A percentile compares a stretch with the other conserved stretches of the same genome.
phyloP scores from a whole-genome alignment of 1,140 invertebrate genomes.

The Paraescarpia echinospica region DNA sequence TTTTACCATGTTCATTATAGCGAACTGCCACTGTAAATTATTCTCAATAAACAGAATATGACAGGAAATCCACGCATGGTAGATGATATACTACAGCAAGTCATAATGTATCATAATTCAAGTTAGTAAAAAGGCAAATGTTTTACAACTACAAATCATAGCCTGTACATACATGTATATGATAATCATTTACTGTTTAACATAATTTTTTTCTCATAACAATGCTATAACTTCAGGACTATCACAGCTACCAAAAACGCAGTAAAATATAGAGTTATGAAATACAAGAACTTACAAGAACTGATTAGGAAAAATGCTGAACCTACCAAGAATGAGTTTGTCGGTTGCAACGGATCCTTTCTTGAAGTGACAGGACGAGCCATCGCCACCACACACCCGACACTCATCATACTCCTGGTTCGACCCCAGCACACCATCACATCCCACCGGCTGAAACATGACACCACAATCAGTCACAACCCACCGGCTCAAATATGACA shows the following conservation, averaged over 20 bases:
- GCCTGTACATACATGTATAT: too few relatives aligned
- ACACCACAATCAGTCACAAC: background rate
- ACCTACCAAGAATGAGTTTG: slow-evolving; percentile 24
- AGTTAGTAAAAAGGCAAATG: too few relatives aligned
- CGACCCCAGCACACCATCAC: slow-evolving; percentile 79
- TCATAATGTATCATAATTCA: too few relatives aligned
- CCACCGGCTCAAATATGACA: background rate
- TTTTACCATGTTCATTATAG: too few relatives aligned
- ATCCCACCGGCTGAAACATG: slow-evolving; percentile 69
- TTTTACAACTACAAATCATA: background rate
- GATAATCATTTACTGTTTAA: too few relatives aligned
- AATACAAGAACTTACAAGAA: too few relatives aligned
- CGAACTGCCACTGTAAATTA: background rate
- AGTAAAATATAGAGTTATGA: too few relatives aligned
- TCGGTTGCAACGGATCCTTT: slow-evolving; percentile 29
- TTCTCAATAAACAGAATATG: background rate
- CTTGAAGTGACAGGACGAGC: slow-evolving; percentile 68
- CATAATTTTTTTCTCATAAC: too few relatives aligned
- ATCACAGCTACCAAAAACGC: too few relatives aligned
- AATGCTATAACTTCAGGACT: too few relatives aligned
- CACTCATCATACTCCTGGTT: slow-evolving; percentile 74
- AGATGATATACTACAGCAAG: background rate
- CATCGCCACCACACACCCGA: slow-evolving; percentile 83
- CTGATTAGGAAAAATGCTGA: background rate
- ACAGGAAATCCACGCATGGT: background rate